Evolutionary conservation across 1,140 invertebrate species (phyloP), one percentile per base, ranked within the genome.

Genomic region (Agrypnia vestita): DNA sequence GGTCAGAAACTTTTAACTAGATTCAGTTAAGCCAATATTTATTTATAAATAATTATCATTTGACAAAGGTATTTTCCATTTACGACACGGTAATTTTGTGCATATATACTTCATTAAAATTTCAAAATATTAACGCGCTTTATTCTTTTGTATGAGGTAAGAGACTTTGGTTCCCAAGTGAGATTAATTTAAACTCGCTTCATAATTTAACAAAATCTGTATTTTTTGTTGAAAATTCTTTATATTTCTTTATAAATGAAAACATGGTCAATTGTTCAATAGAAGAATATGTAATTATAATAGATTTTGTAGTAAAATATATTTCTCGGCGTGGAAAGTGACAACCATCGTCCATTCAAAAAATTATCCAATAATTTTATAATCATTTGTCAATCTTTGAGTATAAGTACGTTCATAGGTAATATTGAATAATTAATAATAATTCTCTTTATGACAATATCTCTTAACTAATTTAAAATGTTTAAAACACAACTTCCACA

Each of bases 141-240:
- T 56, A 56, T 56, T 56, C n/a, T 56, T 7, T 15, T 56, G 10
- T 15, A 56, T 56, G 53, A 56, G 53, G 53, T 56, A 56, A 56
- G 53, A 56, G 17, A 56, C 7, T 12, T 56, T 56, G 53, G 17
- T 56, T 56, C 53, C n/a, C 7, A 15, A n/a, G 53, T 56, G 7
- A 1, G 1, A 17, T 56, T 1, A 17, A 56, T 56, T 56, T 15
- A 56, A 56, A 56, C 25, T 17, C 53, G n/a, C 8, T 12, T 17
- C 53, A 56, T 17, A 56, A 15, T 17, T 17, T 56, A n/a, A 56
- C n/a, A 56, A 56, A 17, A 56, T 56, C 17, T 35, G 25, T 35
- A 35, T 15, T 56, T 15, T 56, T 17, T 17, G 53, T 56, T 56
- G 10, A 17, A 7, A 17, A 13, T 17, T 15, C 17, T 56, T 56